Evolutionary conservation across 1,140 invertebrate species (phyloP), one percentile per base, ranked within the genome.

Genomic region (Charaxes varanes): DNA sequence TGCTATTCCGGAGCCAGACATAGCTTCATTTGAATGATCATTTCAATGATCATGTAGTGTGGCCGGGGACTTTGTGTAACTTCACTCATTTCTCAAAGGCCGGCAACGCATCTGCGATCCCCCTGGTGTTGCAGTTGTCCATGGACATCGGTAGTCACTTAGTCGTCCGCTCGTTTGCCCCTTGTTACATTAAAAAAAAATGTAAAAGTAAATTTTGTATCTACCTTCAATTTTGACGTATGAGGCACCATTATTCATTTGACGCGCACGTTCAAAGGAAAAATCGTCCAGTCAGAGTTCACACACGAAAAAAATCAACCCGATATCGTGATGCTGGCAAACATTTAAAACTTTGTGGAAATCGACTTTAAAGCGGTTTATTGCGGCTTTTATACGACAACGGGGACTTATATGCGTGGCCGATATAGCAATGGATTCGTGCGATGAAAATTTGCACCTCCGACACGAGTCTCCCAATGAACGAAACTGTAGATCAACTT

Each of bases 171-270:
- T n/a, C n/a, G n/a, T n/a, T n/a, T n/a, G n/a, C n/a, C n/a, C n/a
- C n/a, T n/a, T n/a, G n/a, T n/a, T n/a, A n/a, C n/a, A n/a, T n/a
- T n/a, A n/a, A n/a, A n/a, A n/a, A n/a, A n/a, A n/a, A n/a, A n/a
- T n/a, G 62, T 64, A 66, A 72, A 74, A 68, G 61, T 68, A 72
- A 72, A 77, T 70, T 69, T 62, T 48, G 55, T 48, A 49, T 52
- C 56, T 33, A 41, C 61, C 71, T 78, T 81, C 69, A 76, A 81
- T 69, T 68, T 53, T 67, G 70, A 77, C 72, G 64, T 67, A 51
- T 61, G 67, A 70, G 52, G 57, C 58, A 58, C 66, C 63, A 78
- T 77, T 81, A 76, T 79, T 79, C 70, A 70, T 71, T 67, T 62
- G 62, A 37, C 44, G 45, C 60, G 42, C 46, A 56, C 54, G 53